These are phyloP conservation scores for Apamea sordens DNA, from an alignment of 2,888 invertebrate species.

Conservation along the genomic window DNA sequence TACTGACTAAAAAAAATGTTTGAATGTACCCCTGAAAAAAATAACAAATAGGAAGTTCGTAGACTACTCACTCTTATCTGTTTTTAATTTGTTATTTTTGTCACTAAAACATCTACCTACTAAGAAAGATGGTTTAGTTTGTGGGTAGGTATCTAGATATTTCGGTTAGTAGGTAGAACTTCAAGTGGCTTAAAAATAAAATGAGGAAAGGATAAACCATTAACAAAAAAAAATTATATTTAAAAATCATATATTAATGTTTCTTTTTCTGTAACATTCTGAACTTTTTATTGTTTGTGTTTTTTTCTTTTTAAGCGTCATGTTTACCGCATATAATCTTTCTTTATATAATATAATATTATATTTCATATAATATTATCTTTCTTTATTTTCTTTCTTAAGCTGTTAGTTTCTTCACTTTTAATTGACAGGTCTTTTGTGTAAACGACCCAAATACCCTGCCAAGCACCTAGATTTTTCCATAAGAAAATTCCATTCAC, in stretches of 20 bases:
- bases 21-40: background rate
- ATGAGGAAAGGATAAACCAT: background rate
- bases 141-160: too few relatives aligned
- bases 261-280: background rate
- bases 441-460: background rate
- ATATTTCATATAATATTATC: too few relatives aligned
- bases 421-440: background rate
- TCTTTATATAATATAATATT: too few relatives aligned
- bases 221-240: background rate
- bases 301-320: too few relatives aligned
- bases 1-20: background rate
- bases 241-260: too few relatives aligned
- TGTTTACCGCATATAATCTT: too few relatives aligned
- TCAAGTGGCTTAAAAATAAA: background rate
- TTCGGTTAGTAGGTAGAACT: too few relatives aligned
- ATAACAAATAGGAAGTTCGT: background rate
- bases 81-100: too few relatives aligned
- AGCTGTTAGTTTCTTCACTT: background rate
- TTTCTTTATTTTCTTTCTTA: too few relatives aligned
- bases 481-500: background rate
- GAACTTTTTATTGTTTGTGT: too few relatives aligned
- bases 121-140: background rate
- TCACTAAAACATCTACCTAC: too few relatives aligned
- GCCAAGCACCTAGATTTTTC: background rate
- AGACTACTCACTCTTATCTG: too few relatives aligned